phyloP scores from a whole-genome alignment of 2,113 vertebrate genomes.

The Gobio gobio region DNA sequence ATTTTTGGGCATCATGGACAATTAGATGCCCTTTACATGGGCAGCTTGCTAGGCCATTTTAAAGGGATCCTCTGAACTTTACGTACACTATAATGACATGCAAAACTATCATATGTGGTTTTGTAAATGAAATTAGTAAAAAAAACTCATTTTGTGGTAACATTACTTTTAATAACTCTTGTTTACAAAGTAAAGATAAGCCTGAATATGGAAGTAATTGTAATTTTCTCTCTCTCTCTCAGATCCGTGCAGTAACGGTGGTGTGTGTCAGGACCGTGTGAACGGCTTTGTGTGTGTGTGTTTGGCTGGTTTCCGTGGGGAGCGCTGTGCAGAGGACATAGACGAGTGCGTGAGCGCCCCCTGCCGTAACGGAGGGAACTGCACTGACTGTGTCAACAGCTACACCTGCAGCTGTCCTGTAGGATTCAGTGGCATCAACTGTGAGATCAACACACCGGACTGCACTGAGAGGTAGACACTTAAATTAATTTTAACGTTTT shows the following conservation, averaged over 20 bases:
- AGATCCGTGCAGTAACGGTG: slow-evolving; percentile 96
- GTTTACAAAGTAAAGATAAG: too few relatives aligned
- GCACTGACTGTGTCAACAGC: slow-evolving; percentile 95
- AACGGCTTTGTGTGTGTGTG: slow-evolving; percentile 87
- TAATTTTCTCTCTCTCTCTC: neutral
- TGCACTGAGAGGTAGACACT: slow-evolving; percentile 92
- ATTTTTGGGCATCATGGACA: neutral
- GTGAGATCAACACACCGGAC: slow-evolving; percentile 94
- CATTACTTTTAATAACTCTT: too few relatives aligned
- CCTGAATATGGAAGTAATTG: neutral
- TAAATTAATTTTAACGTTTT: too few relatives aligned
- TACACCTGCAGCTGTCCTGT: slow-evolving; percentile 94
- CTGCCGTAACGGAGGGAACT: slow-evolving; percentile 92
- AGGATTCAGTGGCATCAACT: slow-evolving; percentile 95
- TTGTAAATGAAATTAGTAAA: too few relatives aligned
- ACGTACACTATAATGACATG: too few relatives aligned
- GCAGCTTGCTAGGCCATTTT: neutral
- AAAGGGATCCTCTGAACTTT: too few relatives aligned
- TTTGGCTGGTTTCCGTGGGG: slow-evolving; percentile 88
- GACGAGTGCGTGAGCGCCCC: slow-evolving; percentile 95
- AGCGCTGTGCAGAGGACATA: slow-evolving; percentile 90
- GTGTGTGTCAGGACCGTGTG: slow-evolving; percentile 86
- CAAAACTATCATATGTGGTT: too few relatives aligned
- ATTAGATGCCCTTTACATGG: neutral
- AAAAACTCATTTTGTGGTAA: neutral